Percentiles rank a stretch among this genome's conserved stretches.
phyloP scores from a whole-genome alignment of 2,888 invertebrate species.

The Margaritifera margaritifera region DNA sequence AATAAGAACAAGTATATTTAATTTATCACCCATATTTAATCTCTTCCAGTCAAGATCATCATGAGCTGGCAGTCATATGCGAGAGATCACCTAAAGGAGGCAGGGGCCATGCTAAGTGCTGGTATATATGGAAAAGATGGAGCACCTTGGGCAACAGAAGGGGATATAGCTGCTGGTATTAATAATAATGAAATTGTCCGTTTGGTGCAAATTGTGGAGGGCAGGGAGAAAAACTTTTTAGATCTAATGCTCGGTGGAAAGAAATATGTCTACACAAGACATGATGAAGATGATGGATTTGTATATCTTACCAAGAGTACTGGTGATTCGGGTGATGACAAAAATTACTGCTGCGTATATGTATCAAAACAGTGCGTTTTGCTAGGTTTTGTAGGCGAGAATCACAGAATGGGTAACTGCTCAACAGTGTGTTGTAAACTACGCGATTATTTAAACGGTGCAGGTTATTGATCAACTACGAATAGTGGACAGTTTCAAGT shows the following conservation, averaged over 20 bases:
- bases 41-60: background rate
- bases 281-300: conserved; percentile 28
- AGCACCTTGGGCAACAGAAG: conserved; percentile 32
- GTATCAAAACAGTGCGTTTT: conserved; percentile 28
- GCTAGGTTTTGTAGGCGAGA: conserved; percentile 33
- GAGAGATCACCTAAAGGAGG: conserved; percentile 29
- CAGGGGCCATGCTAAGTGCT: conserved; percentile 33
- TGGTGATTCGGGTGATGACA: conserved; percentile 29
- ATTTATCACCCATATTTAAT: too few species aligned
- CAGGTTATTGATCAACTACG: conserved; percentile 25
- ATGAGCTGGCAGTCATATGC: conserved; percentile 38
- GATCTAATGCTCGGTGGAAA: conserved; percentile 31
- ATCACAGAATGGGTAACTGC: conserved; percentile 37
- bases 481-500: too few species aligned
- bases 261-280: conserved; percentile 27
- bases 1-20: too few species aligned
- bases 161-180: conserved; percentile 15
- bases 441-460: conserved; percentile 34
- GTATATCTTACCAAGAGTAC: conserved; percentile 29
- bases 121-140: conserved; percentile 38
- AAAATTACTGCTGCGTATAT: conserved; percentile 32
- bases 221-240: conserved; percentile 29
- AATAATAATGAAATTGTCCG: conserved; percentile 25
- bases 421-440: conserved; percentile 33
- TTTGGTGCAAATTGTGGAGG: conserved; percentile 30